These are phyloP conservation scores for Ceuthmochares aereus DNA, from an alignment of 2,113 vertebrate genomes.

Conservation along the genomic window DNA sequence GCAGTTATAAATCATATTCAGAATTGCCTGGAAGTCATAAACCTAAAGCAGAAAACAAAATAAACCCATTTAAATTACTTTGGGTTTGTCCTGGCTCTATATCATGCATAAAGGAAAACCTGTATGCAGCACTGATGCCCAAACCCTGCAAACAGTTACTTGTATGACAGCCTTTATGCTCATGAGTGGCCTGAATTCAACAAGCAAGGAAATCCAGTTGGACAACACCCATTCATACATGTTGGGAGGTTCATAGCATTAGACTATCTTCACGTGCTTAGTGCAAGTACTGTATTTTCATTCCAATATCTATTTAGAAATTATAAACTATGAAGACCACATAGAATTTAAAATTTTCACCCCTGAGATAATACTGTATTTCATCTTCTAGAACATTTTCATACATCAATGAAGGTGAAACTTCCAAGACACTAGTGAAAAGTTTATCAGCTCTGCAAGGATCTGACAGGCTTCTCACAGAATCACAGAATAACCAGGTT, in stretches of 20 bases:
- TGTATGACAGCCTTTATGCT: neutral
- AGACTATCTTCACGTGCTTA: neutral
- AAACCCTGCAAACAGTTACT: neutral
- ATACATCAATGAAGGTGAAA: neutral
- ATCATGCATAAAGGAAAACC: neutral
- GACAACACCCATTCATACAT: neutral
- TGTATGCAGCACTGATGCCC: neutral
- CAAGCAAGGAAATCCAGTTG: neutral
- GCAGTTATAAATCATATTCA: slow-evolving; percentile 10
- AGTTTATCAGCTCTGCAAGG: neutral
- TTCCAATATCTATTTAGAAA: neutral
- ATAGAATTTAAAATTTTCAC: neutral
- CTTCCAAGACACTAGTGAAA: neutral
- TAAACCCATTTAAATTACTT: neutral
- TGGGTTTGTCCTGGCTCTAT: neutral
- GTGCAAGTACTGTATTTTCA: neutral
- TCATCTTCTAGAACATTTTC: neutral
- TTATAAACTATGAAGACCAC: neutral
- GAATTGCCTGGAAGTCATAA: slow-evolving; percentile 9
- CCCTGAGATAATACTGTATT: neutral
- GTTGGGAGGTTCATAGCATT: neutral
- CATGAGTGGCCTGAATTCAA: neutral
- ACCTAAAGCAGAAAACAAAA: neutral
- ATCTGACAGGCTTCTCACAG: neutral
- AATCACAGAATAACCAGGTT: no score